Percentiles rank a stretch among this genome's conserved stretches.
Evolutionary conservation across 2,888 invertebrate genomes (phyloP).

Genomic region (Drosophila fulvimacula): DNA sequence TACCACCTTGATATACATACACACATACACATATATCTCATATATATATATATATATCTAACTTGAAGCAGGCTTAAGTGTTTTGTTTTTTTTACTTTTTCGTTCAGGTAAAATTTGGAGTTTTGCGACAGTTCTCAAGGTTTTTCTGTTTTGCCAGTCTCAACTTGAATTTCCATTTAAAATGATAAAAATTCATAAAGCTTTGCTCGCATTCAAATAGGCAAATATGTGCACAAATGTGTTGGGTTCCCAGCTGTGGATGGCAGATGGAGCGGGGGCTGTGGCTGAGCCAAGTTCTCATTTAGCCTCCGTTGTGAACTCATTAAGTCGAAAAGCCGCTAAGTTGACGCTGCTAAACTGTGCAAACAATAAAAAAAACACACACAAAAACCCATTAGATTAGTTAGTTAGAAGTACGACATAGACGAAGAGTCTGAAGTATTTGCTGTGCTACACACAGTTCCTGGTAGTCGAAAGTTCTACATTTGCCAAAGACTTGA

Average conservation of each 20-base stretch:
- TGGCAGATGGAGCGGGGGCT: too few species aligned
- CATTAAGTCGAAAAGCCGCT: conserved; percentile 50
- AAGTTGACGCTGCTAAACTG: conserved; percentile 38
- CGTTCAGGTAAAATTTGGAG: conserved; percentile 13
- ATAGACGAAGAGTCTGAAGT: background rate
- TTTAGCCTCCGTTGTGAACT: conserved; percentile 49
- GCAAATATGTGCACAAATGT: conserved; percentile 72
- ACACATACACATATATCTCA: background rate
- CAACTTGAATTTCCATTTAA: conserved; percentile 40
- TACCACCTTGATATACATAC: too few species aligned
- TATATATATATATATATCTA: too few species aligned
- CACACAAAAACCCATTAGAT: conserved; percentile 42
- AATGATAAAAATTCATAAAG: conserved; percentile 23
- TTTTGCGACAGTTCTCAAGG: conserved; percentile 26
- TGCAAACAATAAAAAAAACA: conserved; percentile 44
- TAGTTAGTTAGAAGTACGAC: conserved; percentile 18
- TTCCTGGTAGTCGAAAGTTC: conserved; percentile 20
- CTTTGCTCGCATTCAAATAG: conserved; percentile 52
- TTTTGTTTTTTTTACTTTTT: conserved; percentile 18
- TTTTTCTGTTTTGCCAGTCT: conserved; percentile 36
- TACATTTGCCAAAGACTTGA: background rate
- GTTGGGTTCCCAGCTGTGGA: conserved; percentile 15
- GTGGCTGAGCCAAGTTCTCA: background rate
- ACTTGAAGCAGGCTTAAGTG: conserved; percentile 1
- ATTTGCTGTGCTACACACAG: conserved; percentile 28